These are phyloP conservation scores for Allolobophora icterica DNA, from an alignment of 2,888 invertebrate species.

Conservation along the genomic window DNA sequence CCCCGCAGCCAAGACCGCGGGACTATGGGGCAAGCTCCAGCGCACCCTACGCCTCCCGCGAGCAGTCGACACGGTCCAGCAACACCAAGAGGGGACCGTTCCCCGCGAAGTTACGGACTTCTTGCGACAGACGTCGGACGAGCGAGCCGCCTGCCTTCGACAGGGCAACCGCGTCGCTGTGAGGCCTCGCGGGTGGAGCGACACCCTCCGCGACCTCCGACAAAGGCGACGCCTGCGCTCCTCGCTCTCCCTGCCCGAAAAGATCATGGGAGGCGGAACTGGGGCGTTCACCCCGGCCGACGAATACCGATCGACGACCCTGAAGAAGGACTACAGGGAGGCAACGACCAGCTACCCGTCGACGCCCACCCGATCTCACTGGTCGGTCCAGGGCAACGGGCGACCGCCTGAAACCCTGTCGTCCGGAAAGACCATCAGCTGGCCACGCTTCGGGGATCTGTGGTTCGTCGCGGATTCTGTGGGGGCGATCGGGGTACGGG, in stretches of 20 bases:
- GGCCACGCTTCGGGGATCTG: slow-evolving; percentile 15
- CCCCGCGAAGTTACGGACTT: neutral
- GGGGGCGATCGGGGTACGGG: neutral
- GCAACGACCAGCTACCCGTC: slow-evolving; percentile 23
- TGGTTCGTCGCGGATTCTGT: neutral
- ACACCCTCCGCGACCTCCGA: neutral
- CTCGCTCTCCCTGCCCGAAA: slow-evolving; percentile 3
- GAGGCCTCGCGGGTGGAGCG: neutral
- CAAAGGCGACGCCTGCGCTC: neutral
- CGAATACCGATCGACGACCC: neutral
- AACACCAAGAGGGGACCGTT: neutral
- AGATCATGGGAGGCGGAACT: neutral
- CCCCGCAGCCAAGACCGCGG: neutral
- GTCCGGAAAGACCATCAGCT: slow-evolving; percentile 21
- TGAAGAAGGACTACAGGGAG: neutral
- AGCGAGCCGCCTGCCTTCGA: neutral
- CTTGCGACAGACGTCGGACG: neutral
- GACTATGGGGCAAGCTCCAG: neutral
- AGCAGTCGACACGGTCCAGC: neutral
- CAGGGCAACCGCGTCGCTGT: slow-evolving; percentile 7
- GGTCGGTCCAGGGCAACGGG: neutral
- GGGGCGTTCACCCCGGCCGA: slow-evolving; percentile 19
- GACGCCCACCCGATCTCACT: neutral
- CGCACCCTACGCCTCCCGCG: neutral
- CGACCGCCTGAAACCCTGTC: neutral